These are phyloP conservation scores for Miichthys miiuy DNA, from an alignment of 2,797 vertebrate species.

Conservation along the genomic window DNA sequence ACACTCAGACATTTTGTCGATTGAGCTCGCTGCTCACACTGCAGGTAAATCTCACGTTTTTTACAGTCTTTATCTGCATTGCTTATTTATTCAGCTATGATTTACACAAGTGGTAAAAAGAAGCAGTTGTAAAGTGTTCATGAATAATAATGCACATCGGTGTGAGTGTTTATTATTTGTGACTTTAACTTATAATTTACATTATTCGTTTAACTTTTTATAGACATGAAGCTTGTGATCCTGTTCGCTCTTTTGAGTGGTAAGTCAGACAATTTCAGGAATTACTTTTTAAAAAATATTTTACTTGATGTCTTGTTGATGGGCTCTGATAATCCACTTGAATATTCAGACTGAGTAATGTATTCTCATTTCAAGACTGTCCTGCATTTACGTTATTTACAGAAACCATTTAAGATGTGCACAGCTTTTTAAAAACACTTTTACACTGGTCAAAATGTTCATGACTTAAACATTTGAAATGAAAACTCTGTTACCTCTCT, in stretches of 20 bases:
- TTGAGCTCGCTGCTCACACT: slow-evolving; percentile 13
- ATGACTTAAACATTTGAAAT: neutral
- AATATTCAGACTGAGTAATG: neutral
- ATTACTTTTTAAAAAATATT: neutral
- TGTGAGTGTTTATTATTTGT: neutral
- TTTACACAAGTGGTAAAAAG: neutral
- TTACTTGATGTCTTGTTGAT: neutral
- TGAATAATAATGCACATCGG: neutral
- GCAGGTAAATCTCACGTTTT: slow-evolving; percentile 64
- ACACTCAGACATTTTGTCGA: slow-evolving; percentile 24
- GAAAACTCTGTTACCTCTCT: neutral
- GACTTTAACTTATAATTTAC: neutral
- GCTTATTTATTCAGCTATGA: neutral
- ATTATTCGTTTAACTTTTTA: slow-evolving; percentile 15
- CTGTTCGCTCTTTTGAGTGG: slow-evolving; percentile 71
- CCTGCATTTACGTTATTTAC: neutral
- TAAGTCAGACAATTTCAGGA: slow-evolving; percentile 44
- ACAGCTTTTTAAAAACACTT: neutral
- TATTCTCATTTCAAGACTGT: rapidly evolving
- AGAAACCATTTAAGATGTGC: neutral
- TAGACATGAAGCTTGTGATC: slow-evolving; percentile 72
- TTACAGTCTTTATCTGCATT: neutral
- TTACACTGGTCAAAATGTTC: neutral
- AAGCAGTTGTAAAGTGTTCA: neutral
- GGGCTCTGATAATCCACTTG: neutral